Conservation (phyloP, 2,113 vertebrate species). For the Tauraco erythrolophus region DNA sequence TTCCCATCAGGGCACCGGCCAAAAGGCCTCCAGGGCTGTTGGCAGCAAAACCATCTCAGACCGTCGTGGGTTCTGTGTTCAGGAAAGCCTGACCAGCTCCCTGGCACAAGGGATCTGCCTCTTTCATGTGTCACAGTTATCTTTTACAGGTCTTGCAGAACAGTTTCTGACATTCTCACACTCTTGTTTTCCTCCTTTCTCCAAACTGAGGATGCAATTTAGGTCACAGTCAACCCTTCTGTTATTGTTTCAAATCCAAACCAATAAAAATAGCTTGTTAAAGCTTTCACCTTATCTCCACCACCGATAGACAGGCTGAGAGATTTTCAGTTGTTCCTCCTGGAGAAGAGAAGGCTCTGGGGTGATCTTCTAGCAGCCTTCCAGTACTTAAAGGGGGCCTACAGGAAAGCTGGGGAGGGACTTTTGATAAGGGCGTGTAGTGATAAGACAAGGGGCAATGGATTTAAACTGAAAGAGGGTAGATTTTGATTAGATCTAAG, state of each 20-base stretch:
- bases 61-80: not conserved
- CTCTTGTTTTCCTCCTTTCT: not conserved
- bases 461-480: too few species aligned
- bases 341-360: too few species aligned
- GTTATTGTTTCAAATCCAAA: conserved; percentile 37
- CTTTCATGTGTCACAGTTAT: not conserved
- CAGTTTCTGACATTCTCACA: not conserved
- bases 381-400: too few species aligned
- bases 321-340: too few species aligned
- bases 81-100: not conserved
- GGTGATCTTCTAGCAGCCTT: too few species aligned
- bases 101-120: not conserved
- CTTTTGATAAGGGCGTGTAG: too few species aligned
- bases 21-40: not conserved
- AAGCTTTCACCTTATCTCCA: conserved; percentile 25
- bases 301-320: not conserved
- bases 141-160: not conserved
- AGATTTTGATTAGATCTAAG: too few species aligned
- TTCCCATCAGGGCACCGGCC: not conserved
- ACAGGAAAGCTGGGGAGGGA: too few species aligned
- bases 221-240: conserved; percentile 4
- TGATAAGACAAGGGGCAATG: too few species aligned
- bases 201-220: not conserved
- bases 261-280: conserved; percentile 50
- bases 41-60: not conserved